Evolutionary conservation across 64 coral and sea anemone genomes (phyloP), one percentile per base, ranked within the genome.

Genomic region (Exaiptasia diaphana): DNA sequence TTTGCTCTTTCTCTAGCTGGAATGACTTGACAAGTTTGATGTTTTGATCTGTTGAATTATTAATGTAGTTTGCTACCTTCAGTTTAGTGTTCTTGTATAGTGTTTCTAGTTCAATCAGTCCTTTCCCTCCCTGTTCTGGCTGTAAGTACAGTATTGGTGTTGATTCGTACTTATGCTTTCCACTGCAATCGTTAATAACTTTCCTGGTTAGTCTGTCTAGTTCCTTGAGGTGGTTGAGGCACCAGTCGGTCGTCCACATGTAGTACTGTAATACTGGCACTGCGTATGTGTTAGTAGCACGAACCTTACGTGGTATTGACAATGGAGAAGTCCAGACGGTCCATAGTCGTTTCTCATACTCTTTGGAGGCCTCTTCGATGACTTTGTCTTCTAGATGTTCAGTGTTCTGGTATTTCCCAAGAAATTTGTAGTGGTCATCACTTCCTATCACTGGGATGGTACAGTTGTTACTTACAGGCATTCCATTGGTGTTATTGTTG

Each of bases 51-150:
- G 0, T 40, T 13, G 17, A 38, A 9, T 69, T 69, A 36, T 69
- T 69, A 38, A 69, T 36, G 31, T 69, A 69, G 39, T 69, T 28
- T n/a, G 65, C 65, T 30, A 69, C 65, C 39, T 69, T 69, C 9
- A 69, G 23, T 38, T 38, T 69, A 40, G 65, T 69, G 39, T 69
- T 69, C 4, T 69, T 69, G 32, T 36, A 69, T 54, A 54, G 14
- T 54, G 50, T 54, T 22, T 54, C 50, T 22, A 54, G 50, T 22
- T 54, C 50, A 22, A 54, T 54, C 50, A 54, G 17, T 54, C 50
- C 50, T 54, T 54, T 54, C 17, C 50, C 50, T 54, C 50, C 50
- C 17, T 54, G 15, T 54, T 54, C 50, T 20, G 50, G 50, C 24
- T 14, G 15, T 22, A 54, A 20, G 24, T 54, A 54, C 50, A 54